phyloP scores from a whole-genome alignment of 2,888 invertebrate genomes.

The Deilephila porcellus region DNA sequence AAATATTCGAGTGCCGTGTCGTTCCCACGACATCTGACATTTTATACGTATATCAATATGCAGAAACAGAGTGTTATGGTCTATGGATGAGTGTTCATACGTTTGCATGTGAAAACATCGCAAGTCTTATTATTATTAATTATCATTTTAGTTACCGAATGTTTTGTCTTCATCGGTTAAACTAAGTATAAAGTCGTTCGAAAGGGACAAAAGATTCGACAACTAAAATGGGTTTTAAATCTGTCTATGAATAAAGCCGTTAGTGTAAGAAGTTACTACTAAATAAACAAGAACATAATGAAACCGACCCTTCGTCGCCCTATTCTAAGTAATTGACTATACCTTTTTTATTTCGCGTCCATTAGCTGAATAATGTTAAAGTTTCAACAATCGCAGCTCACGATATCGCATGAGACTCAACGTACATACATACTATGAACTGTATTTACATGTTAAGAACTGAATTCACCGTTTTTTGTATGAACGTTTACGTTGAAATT shows the following conservation, averaged over 20 bases:
- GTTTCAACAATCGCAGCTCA: not conserved
- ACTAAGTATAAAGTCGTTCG: too few relatives aligned
- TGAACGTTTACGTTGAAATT: conserved; percentile 46
- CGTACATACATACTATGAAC: conserved; percentile 18
- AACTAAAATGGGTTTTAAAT: too few relatives aligned
- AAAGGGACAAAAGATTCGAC: too few relatives aligned
- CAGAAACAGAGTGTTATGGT: not conserved
- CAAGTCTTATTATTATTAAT: not conserved
- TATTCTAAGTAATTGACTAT: not conserved
- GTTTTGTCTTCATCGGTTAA: too few relatives aligned
- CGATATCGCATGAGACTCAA: not conserved
- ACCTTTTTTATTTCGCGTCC: conserved; percentile 4
- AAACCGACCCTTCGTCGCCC: conserved; percentile 2
- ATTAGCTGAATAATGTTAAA: conserved; percentile 20
- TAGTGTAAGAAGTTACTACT: not conserved
- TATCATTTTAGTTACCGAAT: not conserved
- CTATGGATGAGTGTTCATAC: not conserved
- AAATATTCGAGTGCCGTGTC: not conserved
- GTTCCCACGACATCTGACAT: conserved; percentile 10
- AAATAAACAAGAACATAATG: not conserved
- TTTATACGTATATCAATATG: not conserved
- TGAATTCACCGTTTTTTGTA: conserved; percentile 40
- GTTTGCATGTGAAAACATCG: not conserved
- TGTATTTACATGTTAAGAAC: conserved; percentile 29
- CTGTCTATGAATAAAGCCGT: not conserved